These are phyloP conservation scores for Pandion haliaetus DNA, from an alignment of 2,113 vertebrate species.

Conservation along the genomic window DNA sequence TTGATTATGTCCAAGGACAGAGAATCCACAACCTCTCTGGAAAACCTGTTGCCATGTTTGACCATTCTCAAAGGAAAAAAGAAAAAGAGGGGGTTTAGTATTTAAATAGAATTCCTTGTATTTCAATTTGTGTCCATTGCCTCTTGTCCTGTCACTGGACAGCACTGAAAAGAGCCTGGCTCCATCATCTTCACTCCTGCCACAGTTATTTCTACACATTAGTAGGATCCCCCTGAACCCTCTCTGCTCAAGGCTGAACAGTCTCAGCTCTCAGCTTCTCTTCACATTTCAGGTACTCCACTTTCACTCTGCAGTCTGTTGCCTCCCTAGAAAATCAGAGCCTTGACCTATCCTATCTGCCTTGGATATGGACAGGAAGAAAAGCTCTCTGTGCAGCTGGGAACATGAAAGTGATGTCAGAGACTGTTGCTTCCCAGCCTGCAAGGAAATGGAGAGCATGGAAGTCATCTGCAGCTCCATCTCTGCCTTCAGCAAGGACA, in stretches of 20 bases:
- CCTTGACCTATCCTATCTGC: too few species aligned
- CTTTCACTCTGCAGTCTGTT: background rate
- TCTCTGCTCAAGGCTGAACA: background rate
- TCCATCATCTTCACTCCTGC: background rate
- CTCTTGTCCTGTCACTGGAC: background rate
- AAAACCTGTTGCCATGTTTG: background rate
- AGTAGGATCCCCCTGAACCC: background rate
- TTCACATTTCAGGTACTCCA: background rate
- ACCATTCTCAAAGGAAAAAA: background rate
- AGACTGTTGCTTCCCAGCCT: background rate
- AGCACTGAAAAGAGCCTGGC: background rate
- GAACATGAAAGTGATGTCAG: fast-evolving
- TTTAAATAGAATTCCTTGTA: background rate
- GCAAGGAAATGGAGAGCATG: background rate
- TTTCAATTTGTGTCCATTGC: background rate
- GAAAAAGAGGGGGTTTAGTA: fast-evolving
- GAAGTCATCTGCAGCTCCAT: background rate
- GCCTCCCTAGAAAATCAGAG: background rate
- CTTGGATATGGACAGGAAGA: background rate
- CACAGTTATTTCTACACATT: background rate
- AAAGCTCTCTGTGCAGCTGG: background rate
- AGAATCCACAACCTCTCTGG: background rate
- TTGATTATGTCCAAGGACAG: background rate
- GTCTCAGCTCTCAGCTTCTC: background rate
- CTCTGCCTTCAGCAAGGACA: background rate